Base-by-base conservation (phyloP, 2,797 vertebrate species). In the Poecilia picta region DNA sequence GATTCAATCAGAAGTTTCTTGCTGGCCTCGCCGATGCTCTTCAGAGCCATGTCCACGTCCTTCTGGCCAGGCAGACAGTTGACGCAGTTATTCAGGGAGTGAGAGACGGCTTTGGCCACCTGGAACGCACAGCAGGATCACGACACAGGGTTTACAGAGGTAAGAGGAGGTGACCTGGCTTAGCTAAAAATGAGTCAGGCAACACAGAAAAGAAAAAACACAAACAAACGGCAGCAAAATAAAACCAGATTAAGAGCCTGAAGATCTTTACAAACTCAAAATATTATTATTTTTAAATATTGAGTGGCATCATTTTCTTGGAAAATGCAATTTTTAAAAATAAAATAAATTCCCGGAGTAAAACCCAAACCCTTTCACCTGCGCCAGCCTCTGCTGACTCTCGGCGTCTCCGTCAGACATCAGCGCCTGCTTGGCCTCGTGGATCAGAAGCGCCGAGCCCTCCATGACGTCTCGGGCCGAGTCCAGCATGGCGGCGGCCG, bases 1-100 rank as follows among this genome's bases (percentile, higher is more conserved):
- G 93, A 97, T 89, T 99, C 98, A 75, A 98, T 96, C 57, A 99
- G 97, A 76, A 99, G 95, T 90, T 99, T 99, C 94, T 99, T 99
- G 96, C 98, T 99, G 85, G 98, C 97, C 86, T 99, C 98, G 1
- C 98, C 98, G 1, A 99, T 99, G 90, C 97, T 99, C 91, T 98
- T 98, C 62, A 99, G 95, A 78, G 98, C 98, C 95, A 99, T 96
- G 74, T 99, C 98, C 73, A 99, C 98, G 75, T 99, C 98, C 92
- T 99, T 99, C 93, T 99, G 98, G 28, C 98, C 98, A 7, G 98
- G 98, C 72, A 99, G 96, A 91, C 98, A 99, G 92, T 99, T 99
- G 83, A 99, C 98, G 0, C 98, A 99, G 95, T 97, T 99, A 89
- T 99, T 99, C 90, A 99, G 91, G 6, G 98, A 99, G 85, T 99